Percentiles rank a stretch among this genome's conserved stretches.
phyloP scores from a whole-genome alignment of 1,140 invertebrate genomes.

The Drosophila bocqueti region DNA sequence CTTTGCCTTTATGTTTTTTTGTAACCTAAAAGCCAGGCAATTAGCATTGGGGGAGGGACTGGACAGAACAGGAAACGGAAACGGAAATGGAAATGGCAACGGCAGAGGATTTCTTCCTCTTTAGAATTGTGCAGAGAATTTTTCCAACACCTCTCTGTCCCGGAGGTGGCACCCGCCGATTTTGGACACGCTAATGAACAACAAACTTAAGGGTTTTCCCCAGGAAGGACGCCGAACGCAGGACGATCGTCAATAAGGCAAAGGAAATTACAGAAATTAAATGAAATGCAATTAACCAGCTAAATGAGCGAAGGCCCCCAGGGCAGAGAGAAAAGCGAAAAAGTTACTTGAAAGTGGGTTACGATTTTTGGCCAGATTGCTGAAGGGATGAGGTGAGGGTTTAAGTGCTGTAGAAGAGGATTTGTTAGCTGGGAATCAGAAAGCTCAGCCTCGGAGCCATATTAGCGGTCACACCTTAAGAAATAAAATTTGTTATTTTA shows the following conservation, averaged over 20 bases:
- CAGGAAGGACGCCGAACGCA: slow-evolving; percentile 15
- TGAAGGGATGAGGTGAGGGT: too few relatives aligned
- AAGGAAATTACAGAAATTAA: slow-evolving; percentile 57
- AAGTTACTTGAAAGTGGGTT: slow-evolving; percentile 21
- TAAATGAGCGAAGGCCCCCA: slow-evolving; percentile 45
- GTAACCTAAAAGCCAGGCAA: slow-evolving; percentile 35
- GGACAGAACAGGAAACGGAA: slow-evolving; percentile 12
- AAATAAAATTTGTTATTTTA: not conserved
- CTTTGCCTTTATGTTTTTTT: not conserved
- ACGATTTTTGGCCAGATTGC: not conserved
- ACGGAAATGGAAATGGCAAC: slow-evolving; percentile 8
- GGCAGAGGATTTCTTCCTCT: slow-evolving; percentile 30
- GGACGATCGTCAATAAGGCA: slow-evolving; percentile 56
- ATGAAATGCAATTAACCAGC: slow-evolving; percentile 78
- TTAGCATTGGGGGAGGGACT: slow-evolving; percentile 17
- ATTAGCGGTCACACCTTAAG: slow-evolving; percentile 1
- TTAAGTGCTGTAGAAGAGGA: not conserved
- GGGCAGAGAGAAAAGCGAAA: slow-evolving; percentile 7
- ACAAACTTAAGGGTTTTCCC: slow-evolving; percentile 55
- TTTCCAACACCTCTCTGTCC: slow-evolving; percentile 18
- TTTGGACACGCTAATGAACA: slow-evolving; percentile 71
- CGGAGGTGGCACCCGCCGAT: slow-evolving; percentile 19
- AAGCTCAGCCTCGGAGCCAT: not conserved
- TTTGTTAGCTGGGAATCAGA: slow-evolving; percentile 24
- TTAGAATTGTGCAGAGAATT: not conserved